A percentile compares a stretch with the other conserved stretches of the same genome.
These are phyloP conservation scores for Ctenomys sociabilis DNA, from an alignment of 2,113 vertebrate genomes.

Conservation along the genomic window DNA sequence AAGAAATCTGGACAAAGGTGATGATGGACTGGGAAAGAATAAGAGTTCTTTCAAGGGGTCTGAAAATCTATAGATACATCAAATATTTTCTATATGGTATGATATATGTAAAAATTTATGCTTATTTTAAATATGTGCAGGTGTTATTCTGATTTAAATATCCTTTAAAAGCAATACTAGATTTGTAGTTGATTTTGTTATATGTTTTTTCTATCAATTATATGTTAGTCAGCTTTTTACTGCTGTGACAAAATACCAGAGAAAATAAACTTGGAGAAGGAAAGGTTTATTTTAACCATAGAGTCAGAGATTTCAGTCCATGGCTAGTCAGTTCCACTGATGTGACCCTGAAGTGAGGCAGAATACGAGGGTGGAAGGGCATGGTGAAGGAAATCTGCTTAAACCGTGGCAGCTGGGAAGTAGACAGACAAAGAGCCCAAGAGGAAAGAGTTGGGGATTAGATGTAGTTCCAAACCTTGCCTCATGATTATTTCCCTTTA, in stretches of 20 bases:
- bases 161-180: background rate
- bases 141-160: constrained; percentile 9
- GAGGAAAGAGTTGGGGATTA: background rate
- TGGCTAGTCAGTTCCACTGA: background rate
- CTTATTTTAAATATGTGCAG: background rate
- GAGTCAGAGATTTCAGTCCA: background rate
- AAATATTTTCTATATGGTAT: too few relatives aligned
- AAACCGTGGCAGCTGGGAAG: background rate
- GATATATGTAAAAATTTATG: background rate
- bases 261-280: background rate
- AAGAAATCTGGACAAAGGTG: background rate
- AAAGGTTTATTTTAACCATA: background rate
- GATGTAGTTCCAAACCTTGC: background rate
- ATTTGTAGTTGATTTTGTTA: constrained; percentile 17
- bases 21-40: background rate
- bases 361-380: background rate
- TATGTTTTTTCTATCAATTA: background rate
- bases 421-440: background rate
- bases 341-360: background rate
- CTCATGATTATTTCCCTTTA: background rate
- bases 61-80: too few relatives aligned
- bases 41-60: background rate
- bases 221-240: background rate
- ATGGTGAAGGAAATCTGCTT: background rate
- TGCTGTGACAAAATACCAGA: background rate